A percentile compares a stretch with the other conserved stretches of the same genome.
Conservation (phyloP, 2,888 invertebrate genomes). For the Petrolisthes cinctipes region DNA sequence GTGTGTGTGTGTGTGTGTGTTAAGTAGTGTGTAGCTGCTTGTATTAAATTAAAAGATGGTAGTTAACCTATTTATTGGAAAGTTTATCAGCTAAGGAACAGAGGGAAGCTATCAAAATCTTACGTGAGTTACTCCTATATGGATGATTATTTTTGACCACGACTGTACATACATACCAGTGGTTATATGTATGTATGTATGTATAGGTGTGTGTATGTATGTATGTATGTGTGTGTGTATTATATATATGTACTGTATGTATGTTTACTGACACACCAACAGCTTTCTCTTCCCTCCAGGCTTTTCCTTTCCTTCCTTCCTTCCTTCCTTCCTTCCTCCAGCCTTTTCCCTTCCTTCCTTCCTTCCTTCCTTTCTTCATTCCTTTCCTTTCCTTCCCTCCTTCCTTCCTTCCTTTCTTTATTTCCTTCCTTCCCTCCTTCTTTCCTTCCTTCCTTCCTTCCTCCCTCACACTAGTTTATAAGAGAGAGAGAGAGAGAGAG, state of each 20-base stretch:
- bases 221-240: neutral
- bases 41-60: too few relatives aligned
- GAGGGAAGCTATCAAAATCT: too few relatives aligned
- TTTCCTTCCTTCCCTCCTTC: neutral
- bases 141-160: too few relatives aligned
- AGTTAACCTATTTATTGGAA: too few relatives aligned
- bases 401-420: neutral
- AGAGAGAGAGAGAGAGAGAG: neutral
- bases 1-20: too few relatives aligned
- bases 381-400: constrained; percentile 3
- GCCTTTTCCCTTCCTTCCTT: neutral
- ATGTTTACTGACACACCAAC: neutral
- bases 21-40: too few relatives aligned
- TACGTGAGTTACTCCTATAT: too few relatives aligned
- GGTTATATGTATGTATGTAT: neutral
- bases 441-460: neutral
- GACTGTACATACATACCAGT: neutral
- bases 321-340: neutral
- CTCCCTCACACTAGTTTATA: neutral
- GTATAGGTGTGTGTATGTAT: neutral
- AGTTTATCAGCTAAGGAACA: too few relatives aligned
- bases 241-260: neutral
- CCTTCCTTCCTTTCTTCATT: neutral
- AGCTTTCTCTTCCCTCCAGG: neutral
- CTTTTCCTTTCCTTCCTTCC: neutral